These are phyloP conservation scores for Phoronis australis DNA, from an alignment of 2,888 invertebrate species.

Conservation along the genomic window DNA sequence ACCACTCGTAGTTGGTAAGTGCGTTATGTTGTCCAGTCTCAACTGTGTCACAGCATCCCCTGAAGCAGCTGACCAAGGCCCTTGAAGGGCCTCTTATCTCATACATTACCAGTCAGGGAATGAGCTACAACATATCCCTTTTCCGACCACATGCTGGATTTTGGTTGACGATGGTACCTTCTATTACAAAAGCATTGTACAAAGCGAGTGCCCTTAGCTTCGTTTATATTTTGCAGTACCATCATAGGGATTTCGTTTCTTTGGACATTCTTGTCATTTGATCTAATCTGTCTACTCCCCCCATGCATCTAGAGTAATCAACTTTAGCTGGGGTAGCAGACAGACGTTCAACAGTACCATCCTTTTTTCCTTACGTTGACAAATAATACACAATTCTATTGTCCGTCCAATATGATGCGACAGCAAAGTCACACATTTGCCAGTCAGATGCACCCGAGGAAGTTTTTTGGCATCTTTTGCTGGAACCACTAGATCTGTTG, in stretches of 20 bases:
- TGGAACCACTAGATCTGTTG: neutral
- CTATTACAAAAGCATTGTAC: conserved; percentile 2
- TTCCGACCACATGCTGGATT: too few relatives aligned
- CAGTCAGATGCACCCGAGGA: neutral
- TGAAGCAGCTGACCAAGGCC: too few relatives aligned
- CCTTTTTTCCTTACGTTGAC: too few relatives aligned
- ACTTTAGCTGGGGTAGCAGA: neutral
- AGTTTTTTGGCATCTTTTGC: neutral
- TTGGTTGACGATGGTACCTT: conserved; percentile 1
- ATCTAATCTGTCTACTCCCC: conserved; percentile 1
- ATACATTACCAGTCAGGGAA: too few relatives aligned
- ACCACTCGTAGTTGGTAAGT: too few relatives aligned
- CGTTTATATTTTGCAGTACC: neutral
- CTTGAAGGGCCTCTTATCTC: too few relatives aligned
- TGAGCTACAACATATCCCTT: too few relatives aligned
- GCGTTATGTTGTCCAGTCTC: too few relatives aligned
- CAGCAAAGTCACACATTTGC: neutral
- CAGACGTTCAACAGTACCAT: too few relatives aligned
- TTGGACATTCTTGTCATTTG: neutral
- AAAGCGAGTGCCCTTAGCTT: neutral
- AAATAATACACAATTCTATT: neutral
- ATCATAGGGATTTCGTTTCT: neutral
- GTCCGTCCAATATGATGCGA: neutral
- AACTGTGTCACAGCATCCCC: too few relatives aligned
- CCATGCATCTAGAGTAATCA: neutral